A percentile compares a stretch with the other conserved stretches of the same genome.
Evolutionary conservation across 1,140 invertebrate genomes (phyloP).

Genomic region (Caenorhabditis inopinata): DNA sequence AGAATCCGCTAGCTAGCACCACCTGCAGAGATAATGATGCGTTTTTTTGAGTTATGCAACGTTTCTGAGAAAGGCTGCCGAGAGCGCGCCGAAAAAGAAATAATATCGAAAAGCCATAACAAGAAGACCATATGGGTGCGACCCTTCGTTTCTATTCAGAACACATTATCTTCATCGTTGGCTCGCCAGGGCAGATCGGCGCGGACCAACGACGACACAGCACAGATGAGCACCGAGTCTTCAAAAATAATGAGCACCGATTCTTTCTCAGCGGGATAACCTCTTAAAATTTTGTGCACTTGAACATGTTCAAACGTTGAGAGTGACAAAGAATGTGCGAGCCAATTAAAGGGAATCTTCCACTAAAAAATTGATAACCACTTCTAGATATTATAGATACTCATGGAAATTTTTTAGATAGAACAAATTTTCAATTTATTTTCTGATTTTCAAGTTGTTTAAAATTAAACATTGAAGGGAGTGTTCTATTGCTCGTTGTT

Average conservation of each 20-base stretch:
- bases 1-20: neutral
- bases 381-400: no score
- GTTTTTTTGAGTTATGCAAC: neutral
- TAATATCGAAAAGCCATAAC: neutral
- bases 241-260: constrained; percentile 6
- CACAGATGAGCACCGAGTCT: constrained; percentile 11
- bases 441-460: no score
- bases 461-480: no score
- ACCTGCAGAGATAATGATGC: constrained; percentile 21
- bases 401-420: no score
- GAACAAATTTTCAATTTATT: no score
- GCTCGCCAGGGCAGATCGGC: no score
- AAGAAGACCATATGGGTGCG: constrained; percentile 19
- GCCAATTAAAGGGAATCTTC: neutral
- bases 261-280: neutral
- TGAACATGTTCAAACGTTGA: neutral
- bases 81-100: neutral
- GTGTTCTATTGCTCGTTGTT: no score
- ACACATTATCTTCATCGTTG: no score
- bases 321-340: neutral
- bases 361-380: no score
- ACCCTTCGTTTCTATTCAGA: no score
- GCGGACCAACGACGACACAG: neutral
- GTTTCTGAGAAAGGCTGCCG: neutral
- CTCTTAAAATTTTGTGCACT: constrained; percentile 8